Conservation (phyloP, 2,113 vertebrate genomes). For the Psilopogon haemacephalus region DNA sequence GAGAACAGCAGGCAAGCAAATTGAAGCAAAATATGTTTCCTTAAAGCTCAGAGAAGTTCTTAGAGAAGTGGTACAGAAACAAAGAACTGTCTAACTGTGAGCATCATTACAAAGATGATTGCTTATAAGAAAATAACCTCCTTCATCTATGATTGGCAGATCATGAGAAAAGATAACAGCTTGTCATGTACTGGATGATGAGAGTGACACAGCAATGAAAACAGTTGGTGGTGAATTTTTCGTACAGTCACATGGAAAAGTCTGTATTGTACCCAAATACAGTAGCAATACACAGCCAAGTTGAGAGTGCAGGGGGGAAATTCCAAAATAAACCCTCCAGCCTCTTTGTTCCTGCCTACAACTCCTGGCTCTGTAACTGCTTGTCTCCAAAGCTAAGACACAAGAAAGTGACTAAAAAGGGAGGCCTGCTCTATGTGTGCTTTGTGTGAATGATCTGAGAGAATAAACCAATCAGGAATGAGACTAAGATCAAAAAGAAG, state of each 20-base stretch:
- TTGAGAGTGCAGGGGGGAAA: not conserved
- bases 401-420: not conserved
- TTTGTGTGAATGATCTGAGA: not conserved
- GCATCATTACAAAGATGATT: not conserved
- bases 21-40: not conserved
- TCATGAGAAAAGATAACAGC: not conserved
- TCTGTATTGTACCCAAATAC: not conserved
- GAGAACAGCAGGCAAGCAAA: not conserved
- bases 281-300: not conserved
- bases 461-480: not conserved
- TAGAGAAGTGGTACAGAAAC: not conserved
- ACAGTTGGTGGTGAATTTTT: not conserved
- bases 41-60: not conserved
- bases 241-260: not conserved
- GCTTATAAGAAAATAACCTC: not conserved
- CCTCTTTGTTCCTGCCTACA: not conserved
- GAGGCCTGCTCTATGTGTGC: not conserved
- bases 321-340: not conserved
- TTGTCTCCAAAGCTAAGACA: not conserved
- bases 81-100: not conserved
- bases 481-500: not conserved
- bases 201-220: not conserved
- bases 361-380: not conserved
- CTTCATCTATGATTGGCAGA: not conserved
- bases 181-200: not conserved